phyloP scores from a whole-genome alignment of 2,113 vertebrate species.

The Formicarius rufipectus region DNA sequence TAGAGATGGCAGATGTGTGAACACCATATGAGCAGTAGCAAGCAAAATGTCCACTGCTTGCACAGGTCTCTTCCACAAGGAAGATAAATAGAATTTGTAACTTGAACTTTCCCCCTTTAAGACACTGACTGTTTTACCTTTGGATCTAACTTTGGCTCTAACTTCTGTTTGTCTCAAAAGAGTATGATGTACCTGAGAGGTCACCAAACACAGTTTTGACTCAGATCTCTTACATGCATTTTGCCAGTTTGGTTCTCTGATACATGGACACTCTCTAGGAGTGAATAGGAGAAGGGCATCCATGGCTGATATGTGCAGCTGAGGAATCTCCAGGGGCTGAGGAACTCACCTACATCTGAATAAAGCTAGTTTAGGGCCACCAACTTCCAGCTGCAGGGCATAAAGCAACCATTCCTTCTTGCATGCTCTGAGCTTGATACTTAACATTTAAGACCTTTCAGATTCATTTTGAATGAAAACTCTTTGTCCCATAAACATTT shows the following conservation, averaged over 20 bases:
- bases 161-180: not conserved
- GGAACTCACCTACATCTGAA: not conserved
- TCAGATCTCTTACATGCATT: not conserved
- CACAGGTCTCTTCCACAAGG: not conserved
- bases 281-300: not conserved
- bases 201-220: not conserved
- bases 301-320: not conserved
- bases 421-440: not conserved
- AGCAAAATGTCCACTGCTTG: not conserved
- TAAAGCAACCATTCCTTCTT: not conserved
- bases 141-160: not conserved
- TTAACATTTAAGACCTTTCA: not conserved
- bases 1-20: not conserved
- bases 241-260: not conserved
- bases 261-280: not conserved
- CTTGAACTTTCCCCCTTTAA: not conserved
- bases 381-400: not conserved
- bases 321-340: not conserved
- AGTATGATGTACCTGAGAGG: not conserved
- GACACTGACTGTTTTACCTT: not conserved
- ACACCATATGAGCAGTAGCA: not conserved
- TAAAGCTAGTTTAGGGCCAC: not conserved
- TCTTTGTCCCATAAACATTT: not conserved
- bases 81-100: not conserved
- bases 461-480: not conserved